Base-by-base conservation (phyloP, 2,113 vertebrate genomes). In the Caretta caretta region DNA sequence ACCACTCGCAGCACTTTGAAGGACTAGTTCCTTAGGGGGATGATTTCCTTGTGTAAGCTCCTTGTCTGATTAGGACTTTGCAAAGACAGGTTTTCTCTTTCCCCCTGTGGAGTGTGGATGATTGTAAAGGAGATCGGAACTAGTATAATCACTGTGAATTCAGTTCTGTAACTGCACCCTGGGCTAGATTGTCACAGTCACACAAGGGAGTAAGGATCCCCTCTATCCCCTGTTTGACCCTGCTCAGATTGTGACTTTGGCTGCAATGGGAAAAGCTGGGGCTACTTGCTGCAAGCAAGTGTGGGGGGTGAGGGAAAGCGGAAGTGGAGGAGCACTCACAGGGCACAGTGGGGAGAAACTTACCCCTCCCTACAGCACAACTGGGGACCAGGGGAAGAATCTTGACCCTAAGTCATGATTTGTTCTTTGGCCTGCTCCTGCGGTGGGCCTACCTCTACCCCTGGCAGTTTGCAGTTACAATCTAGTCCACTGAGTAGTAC, bases 101-200 rank as follows among this genome's bases (percentile, higher is more conserved):
- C 90, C 5, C 6, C 3, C 1, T 6, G 10, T 75, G 35, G 17
- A 50, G 35, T 13, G 56, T 4, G 31, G 6, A 6, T 0, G 87
- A 8, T 62, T 86, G 27, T 78, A 48, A 48, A 1, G 69, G 38
- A 6, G 19, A 49, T 53, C 8, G 42, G 25, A 38, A 4, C 10
- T 72, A 38, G 65, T 19, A 72, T 72, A 38, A 72, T 38, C n/a
- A 72, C 65, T 4, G 24, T 46, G 42, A 48, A 2, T 48, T 78
- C 24, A 46, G 38, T 78, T 48, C 25, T 48, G 42, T 42, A 25
- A 78, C 42, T 3, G 6, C 42, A 6, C 10, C 19, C 42, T 16
- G 25, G 42, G 24, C 75, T 78, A 46, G 75, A 48, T 27, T 78
- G 42, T 27, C 12, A 48, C 24, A 46, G 38, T 12, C 42, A 27